Percentiles rank a stretch among this genome's conserved stretches.
These are phyloP conservation scores for Apostichopus leukothele DNA, from an alignment of 53 echinoderm and acorn worm species.

Conservation along the genomic window DNA sequence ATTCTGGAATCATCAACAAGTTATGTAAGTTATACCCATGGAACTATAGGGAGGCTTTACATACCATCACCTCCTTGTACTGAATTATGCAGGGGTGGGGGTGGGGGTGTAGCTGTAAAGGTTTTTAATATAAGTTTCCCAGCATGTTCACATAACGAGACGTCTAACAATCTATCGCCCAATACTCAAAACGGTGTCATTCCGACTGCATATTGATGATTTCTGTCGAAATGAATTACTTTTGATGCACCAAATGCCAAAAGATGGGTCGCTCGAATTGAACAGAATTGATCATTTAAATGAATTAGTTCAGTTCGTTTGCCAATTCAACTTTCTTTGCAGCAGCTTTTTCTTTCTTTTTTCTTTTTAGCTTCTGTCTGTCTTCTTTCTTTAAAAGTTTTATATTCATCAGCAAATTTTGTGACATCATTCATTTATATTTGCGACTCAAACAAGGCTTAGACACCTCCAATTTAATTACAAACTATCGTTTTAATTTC, in stretches of 20 bases:
- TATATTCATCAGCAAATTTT: neutral
- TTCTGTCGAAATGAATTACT: conserved; percentile 4
- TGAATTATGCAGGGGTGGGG: no score
- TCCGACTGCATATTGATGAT: neutral
- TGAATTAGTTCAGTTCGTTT: conserved; percentile 1
- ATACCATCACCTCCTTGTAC: no score
- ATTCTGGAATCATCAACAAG: no score
- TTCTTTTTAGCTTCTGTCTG: neutral
- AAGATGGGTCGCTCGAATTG: neutral
- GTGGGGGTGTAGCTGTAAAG: no score
- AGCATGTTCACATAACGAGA: no score
- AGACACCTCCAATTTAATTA: conserved; percentile 10
- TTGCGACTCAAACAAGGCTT: neutral
- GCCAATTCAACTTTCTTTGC: neutral
- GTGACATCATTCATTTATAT: neutral
- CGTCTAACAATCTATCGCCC: no score
- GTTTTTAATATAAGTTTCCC: no score
- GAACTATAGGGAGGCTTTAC: no score
- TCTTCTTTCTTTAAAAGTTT: neutral
- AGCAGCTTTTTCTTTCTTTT: neutral
- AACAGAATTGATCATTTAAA: neutral
- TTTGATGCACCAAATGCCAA: neutral
- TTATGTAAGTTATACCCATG: no score
- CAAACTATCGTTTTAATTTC: conserved; percentile 5
- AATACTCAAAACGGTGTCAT: no score